Conservation (phyloP, 2,797 vertebrate genomes). For the Otolemur crassicaudatus region DNA sequence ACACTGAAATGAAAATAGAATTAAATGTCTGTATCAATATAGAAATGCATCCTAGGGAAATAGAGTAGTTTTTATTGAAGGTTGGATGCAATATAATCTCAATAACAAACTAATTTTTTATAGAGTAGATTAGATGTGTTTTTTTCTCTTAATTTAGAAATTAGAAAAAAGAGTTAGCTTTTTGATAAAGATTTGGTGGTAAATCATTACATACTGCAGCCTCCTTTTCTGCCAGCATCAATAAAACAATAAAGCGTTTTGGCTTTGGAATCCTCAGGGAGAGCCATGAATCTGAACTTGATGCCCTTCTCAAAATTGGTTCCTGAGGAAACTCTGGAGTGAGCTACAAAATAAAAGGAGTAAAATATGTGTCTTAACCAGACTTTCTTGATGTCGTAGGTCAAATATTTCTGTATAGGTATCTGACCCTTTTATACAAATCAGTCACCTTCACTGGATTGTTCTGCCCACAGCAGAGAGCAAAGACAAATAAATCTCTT, state of each 20-base stretch:
- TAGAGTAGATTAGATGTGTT: background rate
- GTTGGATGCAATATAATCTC: background rate
- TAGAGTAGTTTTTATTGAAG: background rate
- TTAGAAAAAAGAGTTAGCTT: background rate
- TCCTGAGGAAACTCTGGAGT: background rate
- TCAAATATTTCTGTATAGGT: background rate
- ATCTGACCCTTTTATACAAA: background rate
- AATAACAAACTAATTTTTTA: background rate
- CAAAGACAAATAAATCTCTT: background rate
- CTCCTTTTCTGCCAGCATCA: background rate
- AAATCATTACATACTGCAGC: background rate
- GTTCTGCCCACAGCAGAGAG: background rate
- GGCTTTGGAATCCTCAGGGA: background rate
- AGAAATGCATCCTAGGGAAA: background rate
- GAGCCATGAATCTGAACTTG: background rate
- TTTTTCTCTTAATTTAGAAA: background rate
- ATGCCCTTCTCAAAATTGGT: slow-evolving; percentile 21
- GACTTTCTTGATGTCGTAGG: background rate
- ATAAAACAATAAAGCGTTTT: slow-evolving; percentile 15
- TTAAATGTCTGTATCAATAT: background rate
- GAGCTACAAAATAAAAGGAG: background rate
- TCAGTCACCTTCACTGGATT: background rate
- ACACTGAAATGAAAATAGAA: background rate
- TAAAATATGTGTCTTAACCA: background rate
- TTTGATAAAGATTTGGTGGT: background rate